Conservation (phyloP, 2,888 invertebrate genomes). For the Disparrhopalites patrizii region DNA sequence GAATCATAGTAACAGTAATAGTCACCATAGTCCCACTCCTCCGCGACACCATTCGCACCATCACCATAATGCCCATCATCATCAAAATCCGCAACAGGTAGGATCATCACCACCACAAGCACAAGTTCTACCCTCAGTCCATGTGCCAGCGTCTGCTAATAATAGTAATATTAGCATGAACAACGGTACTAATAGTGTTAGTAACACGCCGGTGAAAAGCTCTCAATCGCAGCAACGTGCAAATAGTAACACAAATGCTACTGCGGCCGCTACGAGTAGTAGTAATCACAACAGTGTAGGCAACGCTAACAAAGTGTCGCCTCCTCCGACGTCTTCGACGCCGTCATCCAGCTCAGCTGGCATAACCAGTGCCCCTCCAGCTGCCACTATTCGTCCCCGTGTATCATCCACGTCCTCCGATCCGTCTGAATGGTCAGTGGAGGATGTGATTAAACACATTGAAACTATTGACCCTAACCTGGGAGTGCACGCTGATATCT, state of each 20-base stretch:
- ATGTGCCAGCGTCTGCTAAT: too few species aligned
- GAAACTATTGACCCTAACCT: conserved; percentile 78
- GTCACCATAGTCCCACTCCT: too few species aligned
- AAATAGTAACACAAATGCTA: not conserved
- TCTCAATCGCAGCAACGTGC: too few species aligned
- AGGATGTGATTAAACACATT: conserved; percentile 90
- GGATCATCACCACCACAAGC: too few species aligned
- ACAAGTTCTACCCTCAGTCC: too few species aligned
- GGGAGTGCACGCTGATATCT: conserved; percentile 82
- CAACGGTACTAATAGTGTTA: not conserved
- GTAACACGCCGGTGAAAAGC: not conserved
- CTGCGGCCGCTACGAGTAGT: not conserved
- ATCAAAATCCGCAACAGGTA: too few species aligned
- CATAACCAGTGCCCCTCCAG: conserved; percentile 61
- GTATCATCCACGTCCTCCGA: conserved; percentile 49
- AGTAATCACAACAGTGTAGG: not conserved
- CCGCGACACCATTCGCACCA: too few species aligned
- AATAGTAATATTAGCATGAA: not conserved
- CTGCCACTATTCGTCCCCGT: conserved; percentile 61
- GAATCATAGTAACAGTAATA: too few species aligned
- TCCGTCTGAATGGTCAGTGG: conserved; percentile 86
- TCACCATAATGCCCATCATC: too few species aligned
- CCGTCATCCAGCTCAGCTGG: conserved; percentile 5
- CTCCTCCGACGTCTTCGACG: not conserved
- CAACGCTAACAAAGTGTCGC: conserved; percentile 53